Percentiles rank a stretch among this genome's conserved stretches.
Evolutionary conservation across 2,113 vertebrate genomes (phyloP).

Genomic region (Cavia aperea): DNA sequence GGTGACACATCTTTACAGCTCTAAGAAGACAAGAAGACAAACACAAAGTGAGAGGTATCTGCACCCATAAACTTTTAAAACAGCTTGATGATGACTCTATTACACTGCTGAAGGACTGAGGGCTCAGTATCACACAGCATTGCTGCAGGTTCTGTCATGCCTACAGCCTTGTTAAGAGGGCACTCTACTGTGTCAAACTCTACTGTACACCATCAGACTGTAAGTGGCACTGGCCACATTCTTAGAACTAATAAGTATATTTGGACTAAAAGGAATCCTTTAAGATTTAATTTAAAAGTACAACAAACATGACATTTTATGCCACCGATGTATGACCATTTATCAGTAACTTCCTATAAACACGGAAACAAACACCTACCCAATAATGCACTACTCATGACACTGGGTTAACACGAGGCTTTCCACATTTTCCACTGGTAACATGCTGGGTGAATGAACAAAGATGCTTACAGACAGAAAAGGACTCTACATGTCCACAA

Average conservation of each 20-base stretch:
- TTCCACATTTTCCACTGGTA: background rate
- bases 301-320: background rate
- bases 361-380: background rate
- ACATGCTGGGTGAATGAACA: background rate
- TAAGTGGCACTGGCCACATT: background rate
- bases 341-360: slow-evolving; percentile 25
- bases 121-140: background rate
- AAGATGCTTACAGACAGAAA: background rate
- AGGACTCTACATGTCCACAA: background rate
- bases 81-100: background rate
- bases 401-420: background rate
- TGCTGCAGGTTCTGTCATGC: background rate
- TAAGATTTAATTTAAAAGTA: background rate
- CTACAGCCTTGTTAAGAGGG: background rate
- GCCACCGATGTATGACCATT: background rate
- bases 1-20: slow-evolving; percentile 76
- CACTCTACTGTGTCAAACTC: background rate
- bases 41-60: background rate
- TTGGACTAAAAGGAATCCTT: slow-evolving; percentile 9
- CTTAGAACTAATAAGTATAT: slow-evolving; percentile 7
- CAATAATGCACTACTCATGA: background rate
- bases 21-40: slow-evolving; percentile 69
- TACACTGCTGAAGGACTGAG: background rate
- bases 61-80: background rate
- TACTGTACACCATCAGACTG: slow-evolving; percentile 3